These are phyloP conservation scores for Aquatica leii DNA, from an alignment of 2,888 invertebrate genomes.

Conservation along the genomic window DNA sequence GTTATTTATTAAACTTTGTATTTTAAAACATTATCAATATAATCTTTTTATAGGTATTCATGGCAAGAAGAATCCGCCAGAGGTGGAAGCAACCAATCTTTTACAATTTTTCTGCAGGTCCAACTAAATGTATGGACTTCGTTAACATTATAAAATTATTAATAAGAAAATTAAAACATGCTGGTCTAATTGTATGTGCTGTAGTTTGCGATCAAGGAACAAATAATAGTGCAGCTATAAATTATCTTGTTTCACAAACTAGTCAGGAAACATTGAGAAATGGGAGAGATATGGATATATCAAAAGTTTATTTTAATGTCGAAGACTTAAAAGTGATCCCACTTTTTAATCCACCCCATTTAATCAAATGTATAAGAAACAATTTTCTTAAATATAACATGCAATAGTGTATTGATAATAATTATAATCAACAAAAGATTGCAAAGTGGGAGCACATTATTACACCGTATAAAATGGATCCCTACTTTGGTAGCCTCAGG, in stretches of 20 bases:
- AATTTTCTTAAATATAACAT: neutral
- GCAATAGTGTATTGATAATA: constrained; percentile 1
- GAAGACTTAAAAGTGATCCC: too few relatives aligned
- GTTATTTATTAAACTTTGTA: neutral
- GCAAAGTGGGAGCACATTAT: constrained; percentile 5
- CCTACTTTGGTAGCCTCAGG: constrained; percentile 9
- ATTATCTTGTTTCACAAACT: too few relatives aligned
- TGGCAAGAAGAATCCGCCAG: neutral
- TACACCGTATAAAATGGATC: constrained; percentile 9
- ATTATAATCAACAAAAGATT: neutral
- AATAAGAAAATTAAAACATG: neutral
- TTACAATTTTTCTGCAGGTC: neutral
- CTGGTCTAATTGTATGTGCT: too few relatives aligned
- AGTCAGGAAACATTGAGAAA: too few relatives aligned
- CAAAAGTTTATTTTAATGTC: too few relatives aligned
- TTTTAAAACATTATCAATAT: neutral
- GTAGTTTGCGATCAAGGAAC: neutral
- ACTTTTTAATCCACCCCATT: too few relatives aligned
- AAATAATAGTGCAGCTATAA: neutral
- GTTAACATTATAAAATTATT: too few relatives aligned
- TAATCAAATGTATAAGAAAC: too few relatives aligned
- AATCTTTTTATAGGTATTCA: neutral
- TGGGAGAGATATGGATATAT: too few relatives aligned
- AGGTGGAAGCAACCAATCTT: constrained; percentile 1
- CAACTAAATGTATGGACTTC: too few relatives aligned